These are phyloP conservation scores for Coreius guichenoti DNA, from an alignment of 2,797 vertebrate species.

Conservation along the genomic window DNA sequence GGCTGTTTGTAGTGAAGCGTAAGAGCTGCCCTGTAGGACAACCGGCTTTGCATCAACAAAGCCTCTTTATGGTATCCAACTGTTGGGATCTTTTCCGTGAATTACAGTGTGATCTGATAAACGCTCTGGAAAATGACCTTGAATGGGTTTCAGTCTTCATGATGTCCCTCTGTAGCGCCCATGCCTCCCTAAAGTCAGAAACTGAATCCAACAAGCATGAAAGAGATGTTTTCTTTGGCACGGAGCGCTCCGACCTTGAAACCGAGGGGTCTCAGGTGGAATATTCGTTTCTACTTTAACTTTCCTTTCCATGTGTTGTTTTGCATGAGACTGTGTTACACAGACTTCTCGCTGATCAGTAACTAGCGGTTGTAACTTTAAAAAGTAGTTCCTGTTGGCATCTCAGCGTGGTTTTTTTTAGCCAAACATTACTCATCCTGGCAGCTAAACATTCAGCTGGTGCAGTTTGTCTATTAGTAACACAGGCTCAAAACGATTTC, in stretches of 20 bases:
- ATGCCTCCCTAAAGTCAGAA: neutral
- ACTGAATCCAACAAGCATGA: neutral
- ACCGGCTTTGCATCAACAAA: neutral
- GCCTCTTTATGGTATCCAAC: neutral
- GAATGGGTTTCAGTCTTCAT: conserved; percentile 9
- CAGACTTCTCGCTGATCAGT: neutral
- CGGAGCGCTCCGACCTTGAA: neutral
- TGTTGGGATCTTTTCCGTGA: neutral
- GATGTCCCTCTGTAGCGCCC: too few species aligned
- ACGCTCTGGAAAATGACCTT: neutral
- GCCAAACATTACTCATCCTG: conserved; percentile 6
- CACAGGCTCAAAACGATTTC: neutral
- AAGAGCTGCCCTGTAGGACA: neutral
- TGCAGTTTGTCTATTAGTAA: neutral
- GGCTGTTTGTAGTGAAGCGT: neutral
- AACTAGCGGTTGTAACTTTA: neutral
- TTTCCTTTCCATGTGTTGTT: neutral
- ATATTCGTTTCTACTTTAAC: neutral
- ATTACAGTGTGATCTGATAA: conserved; percentile 8
- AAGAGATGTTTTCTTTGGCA: neutral
- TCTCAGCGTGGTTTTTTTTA: neutral
- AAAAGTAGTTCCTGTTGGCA: neutral
- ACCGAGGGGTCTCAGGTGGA: neutral
- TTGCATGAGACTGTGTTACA: neutral
- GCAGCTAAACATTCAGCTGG: neutral